Evolutionary conservation across 2,888 invertebrate species (phyloP).

Genomic region (Acrobasis repandana): DNA sequence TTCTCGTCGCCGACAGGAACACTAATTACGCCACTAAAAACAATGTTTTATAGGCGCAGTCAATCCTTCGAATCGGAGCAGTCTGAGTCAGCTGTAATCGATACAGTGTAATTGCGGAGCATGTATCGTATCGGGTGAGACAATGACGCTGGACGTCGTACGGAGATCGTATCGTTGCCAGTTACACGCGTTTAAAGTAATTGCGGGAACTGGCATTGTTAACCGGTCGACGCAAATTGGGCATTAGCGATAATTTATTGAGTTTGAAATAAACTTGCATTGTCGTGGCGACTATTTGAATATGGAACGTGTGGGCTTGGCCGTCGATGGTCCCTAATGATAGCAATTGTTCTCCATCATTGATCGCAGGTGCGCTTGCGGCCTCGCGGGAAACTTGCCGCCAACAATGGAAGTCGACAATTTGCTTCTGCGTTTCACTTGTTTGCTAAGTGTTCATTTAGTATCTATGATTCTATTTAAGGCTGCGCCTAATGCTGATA

Average conservation of each 20-base stretch:
- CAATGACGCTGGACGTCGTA: constrained; percentile 67
- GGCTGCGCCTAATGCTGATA: no score
- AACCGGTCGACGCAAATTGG: constrained; percentile 79
- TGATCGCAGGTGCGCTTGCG: constrained; percentile 68
- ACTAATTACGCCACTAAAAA: constrained; percentile 73
- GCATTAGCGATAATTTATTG: constrained; percentile 82
- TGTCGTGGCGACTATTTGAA: constrained; percentile 74
- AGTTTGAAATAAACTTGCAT: constrained; percentile 76
- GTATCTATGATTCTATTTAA: no score
- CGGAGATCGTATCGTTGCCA: constrained; percentile 75
- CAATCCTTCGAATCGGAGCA: constrained; percentile 66
- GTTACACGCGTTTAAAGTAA: constrained; percentile 81
- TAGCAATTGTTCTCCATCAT: constrained; percentile 79
- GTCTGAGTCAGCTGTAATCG: constrained; percentile 76
- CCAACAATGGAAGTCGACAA: constrained; percentile 31
- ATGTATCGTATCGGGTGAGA: constrained; percentile 75
- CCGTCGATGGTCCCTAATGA: constrained; percentile 72
- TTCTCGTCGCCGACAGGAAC: constrained; percentile 58
- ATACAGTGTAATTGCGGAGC: constrained; percentile 76
- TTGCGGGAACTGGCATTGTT: constrained; percentile 82
- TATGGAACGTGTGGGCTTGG: constrained; percentile 73
- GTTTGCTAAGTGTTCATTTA: background rate
- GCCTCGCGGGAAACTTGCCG: constrained; percentile 39
- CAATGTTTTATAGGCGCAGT: constrained; percentile 71
- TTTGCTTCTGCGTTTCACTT: constrained; percentile 22